Conservation (phyloP, 2,113 vertebrate species). For the Athene cunicularia region DNA sequence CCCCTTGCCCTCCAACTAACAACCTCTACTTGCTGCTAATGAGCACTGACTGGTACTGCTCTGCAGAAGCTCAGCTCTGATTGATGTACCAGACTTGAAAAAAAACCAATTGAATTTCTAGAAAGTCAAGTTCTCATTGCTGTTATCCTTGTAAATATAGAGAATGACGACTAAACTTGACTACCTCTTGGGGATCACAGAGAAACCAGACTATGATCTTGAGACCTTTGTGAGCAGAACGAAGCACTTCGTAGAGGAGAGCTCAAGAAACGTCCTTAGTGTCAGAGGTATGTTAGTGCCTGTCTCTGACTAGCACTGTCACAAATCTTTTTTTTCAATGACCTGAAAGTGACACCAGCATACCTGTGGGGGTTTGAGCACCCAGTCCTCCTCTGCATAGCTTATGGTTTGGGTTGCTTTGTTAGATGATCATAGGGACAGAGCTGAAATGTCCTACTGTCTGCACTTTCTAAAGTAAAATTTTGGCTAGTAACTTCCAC, state of each 20-base stretch:
- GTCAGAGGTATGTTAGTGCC: slow-evolving; percentile 64
- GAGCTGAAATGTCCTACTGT: neutral
- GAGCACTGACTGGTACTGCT: neutral
- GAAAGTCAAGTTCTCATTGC: neutral
- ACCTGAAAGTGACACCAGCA: neutral
- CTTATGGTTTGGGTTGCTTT: neutral
- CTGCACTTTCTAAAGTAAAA: neutral
- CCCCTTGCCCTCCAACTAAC: neutral
- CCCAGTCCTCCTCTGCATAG: neutral
- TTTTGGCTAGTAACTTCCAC: neutral
- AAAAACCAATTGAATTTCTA: neutral
- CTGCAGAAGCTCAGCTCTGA: neutral
- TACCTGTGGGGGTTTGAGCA: neutral
- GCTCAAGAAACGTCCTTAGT: slow-evolving; percentile 49
- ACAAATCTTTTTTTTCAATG: neutral
- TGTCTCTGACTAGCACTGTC: neutral
- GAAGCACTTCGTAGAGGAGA: slow-evolving; percentile 58
- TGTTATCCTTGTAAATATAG: slow-evolving; percentile 42
- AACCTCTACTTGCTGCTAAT: neutral
- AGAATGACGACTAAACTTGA: slow-evolving; percentile 57
- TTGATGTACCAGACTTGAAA: neutral
- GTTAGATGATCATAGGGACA: neutral
- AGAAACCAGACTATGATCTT: slow-evolving; percentile 78
- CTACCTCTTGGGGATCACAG: slow-evolving; percentile 68
- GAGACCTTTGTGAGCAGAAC: slow-evolving; percentile 76